Evolutionary conservation across 2,888 invertebrate genomes (phyloP), one percentile per base, ranked within the genome.

Genomic region (Sabellastarte sp.): DNA sequence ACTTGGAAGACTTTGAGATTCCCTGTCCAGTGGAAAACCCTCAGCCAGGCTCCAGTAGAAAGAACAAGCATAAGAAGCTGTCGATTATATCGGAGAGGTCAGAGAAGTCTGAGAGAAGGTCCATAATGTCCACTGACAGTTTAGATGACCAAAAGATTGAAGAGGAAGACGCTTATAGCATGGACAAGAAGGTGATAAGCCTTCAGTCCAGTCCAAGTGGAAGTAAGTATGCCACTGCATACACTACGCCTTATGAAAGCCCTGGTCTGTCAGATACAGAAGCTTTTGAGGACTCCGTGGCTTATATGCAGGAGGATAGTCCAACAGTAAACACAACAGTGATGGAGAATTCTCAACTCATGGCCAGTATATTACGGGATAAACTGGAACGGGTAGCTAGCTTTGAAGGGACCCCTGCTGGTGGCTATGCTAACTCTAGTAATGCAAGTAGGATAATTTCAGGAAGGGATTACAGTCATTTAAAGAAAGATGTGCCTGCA

Each of bases 281-380:
- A 32, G 56, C 50, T 3, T 65, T 60, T 59, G 63, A 65, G 41
- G 65, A 65, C 33, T 63, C 65, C 1, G 29, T 65, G 50, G 53
- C 41, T 30, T 59, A 31, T n/a, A 33, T 50, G 32, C 29, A 57
- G 3, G 41, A 26, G 20, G 59, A 31, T 4, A 28, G 51, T 5
- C 30, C 2, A 10, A 26, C 20, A 29, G 24, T 51, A 29, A 41
- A 41, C 41, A 20, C 41, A 20, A 41, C 41, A 20, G 41, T 41
- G 41, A 15, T 41, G 41, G 41, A 41, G 41, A 41, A 41, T 41
- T 41, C 41, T 20, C 10, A 10, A 20, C 41, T 41, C 41, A 41
- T 41, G 41, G 10, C 41, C 10, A 41, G 41, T 20, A 10, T 41
- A 20, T 20, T 41, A 20, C 41, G 20, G 41, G 10, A 41, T 10